Conservation (phyloP, 2,113 vertebrate species). For the Melanerpes aurifrons region DNA sequence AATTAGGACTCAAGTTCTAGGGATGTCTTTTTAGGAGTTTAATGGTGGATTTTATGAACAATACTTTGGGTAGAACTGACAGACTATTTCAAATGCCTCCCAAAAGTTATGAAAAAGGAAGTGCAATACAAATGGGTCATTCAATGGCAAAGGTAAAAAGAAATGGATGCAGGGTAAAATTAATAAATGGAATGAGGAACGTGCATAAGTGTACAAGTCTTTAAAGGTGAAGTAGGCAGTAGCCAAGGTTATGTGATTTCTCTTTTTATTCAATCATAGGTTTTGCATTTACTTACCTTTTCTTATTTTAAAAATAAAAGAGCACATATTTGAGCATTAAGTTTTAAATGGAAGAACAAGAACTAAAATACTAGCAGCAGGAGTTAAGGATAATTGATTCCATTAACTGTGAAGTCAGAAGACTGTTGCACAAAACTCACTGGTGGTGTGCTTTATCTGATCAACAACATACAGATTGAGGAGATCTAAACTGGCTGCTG, state of each 20-base stretch:
- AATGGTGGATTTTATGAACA: not conserved
- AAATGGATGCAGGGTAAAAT: not conserved
- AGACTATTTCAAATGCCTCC: not conserved
- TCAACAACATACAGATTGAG: constrained; percentile 90
- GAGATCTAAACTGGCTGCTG: constrained; percentile 86
- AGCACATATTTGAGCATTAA: not conserved
- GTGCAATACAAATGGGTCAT: not conserved
- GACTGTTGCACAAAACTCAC: constrained; percentile 72
- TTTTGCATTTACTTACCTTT: not conserved
- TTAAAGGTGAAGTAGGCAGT: not conserved
- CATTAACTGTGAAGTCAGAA: not conserved
- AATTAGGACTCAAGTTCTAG: not conserved
- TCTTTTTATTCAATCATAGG: not conserved
- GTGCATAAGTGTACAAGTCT: not conserved
- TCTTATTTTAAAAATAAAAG: not conserved
- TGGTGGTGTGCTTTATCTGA: constrained; percentile 84
- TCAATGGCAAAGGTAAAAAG: not conserved
- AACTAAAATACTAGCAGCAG: not conserved
- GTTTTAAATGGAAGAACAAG: not conserved
- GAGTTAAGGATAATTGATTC: not conserved
- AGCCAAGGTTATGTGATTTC: not conserved
- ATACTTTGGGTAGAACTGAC: not conserved
- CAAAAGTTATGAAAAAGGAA: not conserved
- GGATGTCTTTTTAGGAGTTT: not conserved
- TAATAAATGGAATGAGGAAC: not conserved